Evolutionary conservation across 1,140 invertebrate genomes (phyloP), one percentile per base, ranked within the genome.

Genomic region (Procambarus virginalis): DNA sequence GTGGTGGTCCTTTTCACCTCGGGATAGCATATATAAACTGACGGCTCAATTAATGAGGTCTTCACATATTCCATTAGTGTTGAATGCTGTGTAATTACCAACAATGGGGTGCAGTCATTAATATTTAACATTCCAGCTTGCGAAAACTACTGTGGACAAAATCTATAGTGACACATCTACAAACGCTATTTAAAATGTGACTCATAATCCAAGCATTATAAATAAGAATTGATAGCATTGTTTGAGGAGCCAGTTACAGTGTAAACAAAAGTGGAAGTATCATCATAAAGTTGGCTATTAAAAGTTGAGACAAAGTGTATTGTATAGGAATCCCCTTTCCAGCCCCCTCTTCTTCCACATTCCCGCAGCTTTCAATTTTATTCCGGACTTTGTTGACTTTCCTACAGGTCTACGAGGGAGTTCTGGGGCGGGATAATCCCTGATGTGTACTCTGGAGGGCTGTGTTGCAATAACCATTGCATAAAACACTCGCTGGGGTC

Each of bases 31-130:
- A 76, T 76, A 58, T 76, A 55, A 85, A 75, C n/a, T 85, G 84
- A 85, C 84, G 84, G 73, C 84, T 76, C 84, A 85, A 85, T 85
- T 85, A 85, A 85, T 85, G 84, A 85, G 84, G 84, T 85, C 84
- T 85, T 85, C 75, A 75, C 70, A 55, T 75, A 75, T 76, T 68
- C 84, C 84, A 85, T 85, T 85, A 85, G 84, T 77, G 75, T 60
- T 85, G 84, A 85, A 85, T 85, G 84, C 70, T 46, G 34, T 76
- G 73, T 85, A 58, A 85, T 85, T 85, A 85, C 84, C 84, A 85
- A 85, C 84, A 85, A 85, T 85, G 84, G 70, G 75, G 60, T 73
- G 46, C 46, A 58, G 46, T 85, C 75, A 85, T 85, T 85, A 85
- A 85, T 85, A 85, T 85, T 85, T 77, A 85, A 76, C 73, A 85